These are phyloP conservation scores for Heterochromis multidens DNA, from an alignment of 2,113 vertebrate species.

Conservation along the genomic window DNA sequence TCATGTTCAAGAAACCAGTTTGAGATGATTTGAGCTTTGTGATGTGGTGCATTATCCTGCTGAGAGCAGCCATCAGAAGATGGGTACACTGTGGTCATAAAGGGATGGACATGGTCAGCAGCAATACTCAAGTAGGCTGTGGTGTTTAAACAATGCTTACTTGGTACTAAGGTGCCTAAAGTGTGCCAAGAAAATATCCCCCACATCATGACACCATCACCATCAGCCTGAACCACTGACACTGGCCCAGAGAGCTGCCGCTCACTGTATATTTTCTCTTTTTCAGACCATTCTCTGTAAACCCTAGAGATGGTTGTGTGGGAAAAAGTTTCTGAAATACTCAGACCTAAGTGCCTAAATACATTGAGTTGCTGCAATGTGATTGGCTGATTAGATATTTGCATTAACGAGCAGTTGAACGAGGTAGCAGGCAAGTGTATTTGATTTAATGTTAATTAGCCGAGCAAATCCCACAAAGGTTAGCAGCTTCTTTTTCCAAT, in stretches of 20 bases:
- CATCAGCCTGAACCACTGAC: not conserved
- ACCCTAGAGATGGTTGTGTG: not conserved
- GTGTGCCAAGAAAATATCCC: not conserved
- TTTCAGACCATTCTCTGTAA: not conserved
- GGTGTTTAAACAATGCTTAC: not conserved
- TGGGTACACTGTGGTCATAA: not conserved
- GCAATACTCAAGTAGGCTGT: not conserved
- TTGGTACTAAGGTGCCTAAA: not conserved
- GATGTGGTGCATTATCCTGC: too few species aligned
- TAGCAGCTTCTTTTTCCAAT: not conserved
- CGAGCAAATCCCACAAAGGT: not conserved
- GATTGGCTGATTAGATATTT: not conserved
- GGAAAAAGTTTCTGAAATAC: not conserved
- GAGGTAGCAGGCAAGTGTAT: not conserved
- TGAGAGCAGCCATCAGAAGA: not conserved
- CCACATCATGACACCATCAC: not conserved
- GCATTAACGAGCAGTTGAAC: not conserved
- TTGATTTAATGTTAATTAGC: not conserved
- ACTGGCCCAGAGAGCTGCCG: too few species aligned
- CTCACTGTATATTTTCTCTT: not conserved
- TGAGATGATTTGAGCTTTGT: too few species aligned
- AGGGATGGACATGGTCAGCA: not conserved
- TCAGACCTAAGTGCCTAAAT: not conserved
- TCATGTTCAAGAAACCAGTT: too few species aligned
- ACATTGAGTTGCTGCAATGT: not conserved